phyloP scores from a whole-genome alignment of 2,888 invertebrate species.

The Platycheirus rosarum region DNA sequence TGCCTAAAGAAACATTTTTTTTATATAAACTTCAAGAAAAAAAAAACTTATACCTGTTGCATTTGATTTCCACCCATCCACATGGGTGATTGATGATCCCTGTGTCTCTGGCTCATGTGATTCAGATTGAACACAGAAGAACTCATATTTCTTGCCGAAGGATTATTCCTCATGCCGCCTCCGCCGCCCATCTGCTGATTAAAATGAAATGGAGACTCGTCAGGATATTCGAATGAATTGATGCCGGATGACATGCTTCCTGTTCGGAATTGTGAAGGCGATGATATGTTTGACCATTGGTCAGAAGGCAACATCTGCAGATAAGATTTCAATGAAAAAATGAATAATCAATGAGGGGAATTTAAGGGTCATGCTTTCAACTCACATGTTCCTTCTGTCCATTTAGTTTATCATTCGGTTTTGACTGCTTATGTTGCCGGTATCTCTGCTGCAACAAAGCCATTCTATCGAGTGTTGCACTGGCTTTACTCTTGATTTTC shows the following conservation, averaged over 20 bases:
- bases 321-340: constrained; percentile 63
- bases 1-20: constrained; percentile 82
- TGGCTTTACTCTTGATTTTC: constrained; percentile 82
- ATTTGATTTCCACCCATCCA: constrained; percentile 81
- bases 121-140: constrained; percentile 85
- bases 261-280: constrained; percentile 82
- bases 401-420: constrained; percentile 82
- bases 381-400: constrained; percentile 79
- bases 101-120: constrained; percentile 77
- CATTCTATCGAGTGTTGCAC: constrained; percentile 82
- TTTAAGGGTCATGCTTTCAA: not conserved
- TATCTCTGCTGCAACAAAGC: constrained; percentile 84
- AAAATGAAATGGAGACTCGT: constrained; percentile 80
- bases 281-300: constrained; percentile 82
- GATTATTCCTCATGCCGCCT: constrained; percentile 62
- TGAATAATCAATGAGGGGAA: constrained; percentile 54
- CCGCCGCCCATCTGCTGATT: constrained; percentile 75
- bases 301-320: constrained; percentile 78
- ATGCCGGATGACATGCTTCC: constrained; percentile 83
- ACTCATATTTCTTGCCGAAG: constrained; percentile 80
- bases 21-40: no score
- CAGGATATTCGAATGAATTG: constrained; percentile 82
- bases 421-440: constrained; percentile 84
- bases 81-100: constrained; percentile 56
- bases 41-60: no score